phyloP scores from a whole-genome alignment of 1,140 invertebrate genomes.

The Tyrophagus putrescentiae region DNA sequence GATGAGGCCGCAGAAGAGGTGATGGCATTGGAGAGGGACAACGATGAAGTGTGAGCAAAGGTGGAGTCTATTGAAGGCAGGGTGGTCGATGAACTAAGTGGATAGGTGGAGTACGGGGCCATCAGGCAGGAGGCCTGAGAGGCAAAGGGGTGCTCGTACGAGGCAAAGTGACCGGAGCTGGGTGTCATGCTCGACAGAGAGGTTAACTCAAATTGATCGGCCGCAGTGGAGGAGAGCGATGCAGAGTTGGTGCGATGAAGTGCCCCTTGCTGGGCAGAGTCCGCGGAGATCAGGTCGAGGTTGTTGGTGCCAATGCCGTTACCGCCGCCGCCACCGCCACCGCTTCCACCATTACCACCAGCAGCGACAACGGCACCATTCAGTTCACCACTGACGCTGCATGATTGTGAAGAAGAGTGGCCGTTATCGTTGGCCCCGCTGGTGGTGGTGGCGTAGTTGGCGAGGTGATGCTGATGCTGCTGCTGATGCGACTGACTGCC shows the following conservation, averaged over 20 bases:
- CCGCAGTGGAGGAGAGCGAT: neutral
- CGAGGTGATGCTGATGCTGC: neutral
- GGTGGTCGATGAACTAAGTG: neutral
- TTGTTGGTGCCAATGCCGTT: neutral
- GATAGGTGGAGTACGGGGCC: neutral
- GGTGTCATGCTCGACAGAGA: neutral
- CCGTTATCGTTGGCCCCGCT: neutral
- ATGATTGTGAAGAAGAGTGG: neutral
- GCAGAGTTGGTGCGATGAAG: too few species aligned
- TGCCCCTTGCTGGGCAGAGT: too few species aligned
- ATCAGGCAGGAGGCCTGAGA: neutral
- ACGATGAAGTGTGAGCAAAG: neutral
- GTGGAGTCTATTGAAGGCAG: conserved; percentile 7
- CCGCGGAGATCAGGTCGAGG: too few species aligned
- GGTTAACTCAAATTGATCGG: neutral
- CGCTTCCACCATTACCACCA: neutral
- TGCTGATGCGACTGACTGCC: neutral
- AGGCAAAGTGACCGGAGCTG: neutral
- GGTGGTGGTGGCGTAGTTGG: neutral
- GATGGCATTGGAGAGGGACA: neutral
- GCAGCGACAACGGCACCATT: neutral
- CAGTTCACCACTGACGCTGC: neutral
- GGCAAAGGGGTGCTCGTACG: neutral
- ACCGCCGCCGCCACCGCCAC: neutral
- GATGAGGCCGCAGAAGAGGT: neutral